Evolutionary conservation across 2,888 invertebrate genomes (phyloP).

Genomic region (Synergus japonicus): DNA sequence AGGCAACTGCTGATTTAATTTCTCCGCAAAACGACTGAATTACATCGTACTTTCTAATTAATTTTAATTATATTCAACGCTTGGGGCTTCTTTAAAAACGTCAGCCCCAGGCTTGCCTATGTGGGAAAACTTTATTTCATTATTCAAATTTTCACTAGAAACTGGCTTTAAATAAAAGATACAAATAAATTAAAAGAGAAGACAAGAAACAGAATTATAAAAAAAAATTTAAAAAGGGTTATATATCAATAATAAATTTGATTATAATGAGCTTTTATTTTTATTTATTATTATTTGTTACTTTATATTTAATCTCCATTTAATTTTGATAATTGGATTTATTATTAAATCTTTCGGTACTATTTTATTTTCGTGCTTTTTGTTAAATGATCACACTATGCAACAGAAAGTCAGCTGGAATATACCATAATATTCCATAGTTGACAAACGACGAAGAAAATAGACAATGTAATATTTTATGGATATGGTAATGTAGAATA

Average conservation of each 20-base stretch:
- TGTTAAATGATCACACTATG: not conserved
- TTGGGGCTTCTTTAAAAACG: not conserved
- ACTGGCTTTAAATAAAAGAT: not conserved
- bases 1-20: conserved; percentile 10
- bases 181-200: not conserved
- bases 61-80: conserved; percentile 24
- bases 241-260: not conserved
- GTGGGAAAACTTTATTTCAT: not conserved
- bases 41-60: not conserved
- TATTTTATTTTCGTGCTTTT: not conserved
- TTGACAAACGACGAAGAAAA: not conserved
- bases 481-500: not conserved
- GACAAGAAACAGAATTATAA: too few relatives aligned
- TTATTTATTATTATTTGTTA: too few relatives aligned
- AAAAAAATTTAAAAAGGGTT: too few relatives aligned
- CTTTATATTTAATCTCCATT: not conserved
- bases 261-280: too few relatives aligned
- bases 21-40: not conserved
- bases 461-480: conserved; percentile 6
- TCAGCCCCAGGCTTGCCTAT: not conserved
- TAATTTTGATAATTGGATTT: not conserved
- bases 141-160: not conserved
- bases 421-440: not conserved
- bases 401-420: not conserved
- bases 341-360: not conserved